These are phyloP conservation scores for Omphaloscelis lunosa DNA, from an alignment of 2,888 invertebrate genomes.

Conservation along the genomic window DNA sequence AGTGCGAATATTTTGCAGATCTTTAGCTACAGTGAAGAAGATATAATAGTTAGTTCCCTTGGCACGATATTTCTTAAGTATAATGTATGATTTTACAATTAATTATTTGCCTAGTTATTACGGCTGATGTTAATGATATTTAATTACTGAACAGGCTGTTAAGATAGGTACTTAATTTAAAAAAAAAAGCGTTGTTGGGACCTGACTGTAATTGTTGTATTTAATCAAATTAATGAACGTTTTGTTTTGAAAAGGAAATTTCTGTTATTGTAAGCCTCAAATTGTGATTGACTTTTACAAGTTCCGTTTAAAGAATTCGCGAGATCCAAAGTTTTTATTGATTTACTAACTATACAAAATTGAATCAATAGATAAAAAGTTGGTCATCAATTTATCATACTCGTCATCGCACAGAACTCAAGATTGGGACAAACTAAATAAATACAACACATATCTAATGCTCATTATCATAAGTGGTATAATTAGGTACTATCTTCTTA, in stretches of 20 bases:
- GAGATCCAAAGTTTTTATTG: not conserved
- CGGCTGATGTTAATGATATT: not conserved
- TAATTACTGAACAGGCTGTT: not conserved
- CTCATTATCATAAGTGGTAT: not conserved
- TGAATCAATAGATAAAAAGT: not conserved
- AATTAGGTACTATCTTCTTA: not conserved
- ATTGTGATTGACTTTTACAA: not conserved
- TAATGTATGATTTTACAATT: slow-evolving; percentile 20
- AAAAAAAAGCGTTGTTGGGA: not conserved
- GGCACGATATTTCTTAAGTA: slow-evolving; percentile 34
- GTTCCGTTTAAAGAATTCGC: not conserved
- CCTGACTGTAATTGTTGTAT: not conserved
- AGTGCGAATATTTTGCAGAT: slow-evolving; percentile 25
- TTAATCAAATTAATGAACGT: not conserved
- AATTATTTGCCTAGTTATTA: not conserved
- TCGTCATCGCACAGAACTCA: not conserved
- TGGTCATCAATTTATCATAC: not conserved
- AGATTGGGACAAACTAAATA: not conserved
- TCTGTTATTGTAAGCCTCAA: not conserved
- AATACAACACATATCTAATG: not conserved
- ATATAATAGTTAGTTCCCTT: slow-evolving; percentile 18
- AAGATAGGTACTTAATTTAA: not conserved
- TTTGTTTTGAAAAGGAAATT: slow-evolving; percentile 1
- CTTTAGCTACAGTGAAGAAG: not conserved
- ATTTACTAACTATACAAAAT: not conserved